phyloP scores from a whole-genome alignment of 1,140 invertebrate genomes.

The Pogonomyrmex californicus region DNA sequence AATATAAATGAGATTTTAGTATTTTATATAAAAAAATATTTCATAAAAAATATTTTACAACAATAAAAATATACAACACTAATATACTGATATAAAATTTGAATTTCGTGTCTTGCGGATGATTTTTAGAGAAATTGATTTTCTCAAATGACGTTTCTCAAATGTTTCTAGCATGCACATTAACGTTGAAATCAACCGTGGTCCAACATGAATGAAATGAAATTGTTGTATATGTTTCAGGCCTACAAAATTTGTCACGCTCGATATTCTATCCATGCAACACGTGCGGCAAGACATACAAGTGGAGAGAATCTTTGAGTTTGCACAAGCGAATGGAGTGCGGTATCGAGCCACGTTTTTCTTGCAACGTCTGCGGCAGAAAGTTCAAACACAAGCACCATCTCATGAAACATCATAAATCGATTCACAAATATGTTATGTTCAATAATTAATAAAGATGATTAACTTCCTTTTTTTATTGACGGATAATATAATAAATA shows the following conservation, averaged over 20 bases:
- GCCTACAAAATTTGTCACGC: slow-evolving; percentile 48
- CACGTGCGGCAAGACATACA: slow-evolving; percentile 88
- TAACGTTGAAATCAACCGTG: slow-evolving; percentile 4
- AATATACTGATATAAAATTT: neutral
- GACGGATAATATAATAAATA: neutral
- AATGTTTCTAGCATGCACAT: slow-evolving; percentile 43
- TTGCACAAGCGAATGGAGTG: slow-evolving; percentile 85
- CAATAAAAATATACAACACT: neutral
- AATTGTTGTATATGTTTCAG: slow-evolving; percentile 74
- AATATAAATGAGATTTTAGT: neutral
- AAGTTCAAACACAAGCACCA: slow-evolving; percentile 85
- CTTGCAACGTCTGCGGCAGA: slow-evolving; percentile 85
- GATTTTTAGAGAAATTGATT: neutral
- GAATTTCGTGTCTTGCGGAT: neutral
- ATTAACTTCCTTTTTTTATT: neutral
- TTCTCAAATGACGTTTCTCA: slow-evolving; percentile 1
- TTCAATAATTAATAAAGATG: neutral
- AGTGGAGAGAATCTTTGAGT: slow-evolving; percentile 87
- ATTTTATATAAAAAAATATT: neutral
- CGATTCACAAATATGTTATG: slow-evolving; percentile 76
- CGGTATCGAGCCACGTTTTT: slow-evolving; percentile 84
- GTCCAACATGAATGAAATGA: slow-evolving; percentile 35
- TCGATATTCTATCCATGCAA: slow-evolving; percentile 84
- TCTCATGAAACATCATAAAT: slow-evolving; percentile 79
- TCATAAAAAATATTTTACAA: slow-evolving; percentile 13